Evolutionary conservation across 2,797 vertebrate species (phyloP).

Genomic region (Triplophysa yarkandensis): DNA sequence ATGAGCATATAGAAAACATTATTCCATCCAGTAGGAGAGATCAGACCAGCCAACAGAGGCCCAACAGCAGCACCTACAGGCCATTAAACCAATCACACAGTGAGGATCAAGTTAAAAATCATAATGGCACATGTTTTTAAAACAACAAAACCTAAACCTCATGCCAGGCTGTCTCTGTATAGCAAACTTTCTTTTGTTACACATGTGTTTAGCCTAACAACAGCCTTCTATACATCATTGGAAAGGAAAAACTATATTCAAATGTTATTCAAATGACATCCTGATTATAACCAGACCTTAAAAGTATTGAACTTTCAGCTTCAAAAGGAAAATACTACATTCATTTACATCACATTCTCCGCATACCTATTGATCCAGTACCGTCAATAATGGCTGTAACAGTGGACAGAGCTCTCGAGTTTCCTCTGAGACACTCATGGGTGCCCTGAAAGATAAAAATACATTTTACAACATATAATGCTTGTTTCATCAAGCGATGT

Average conservation of each 20-base stretch:
- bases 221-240: not conserved
- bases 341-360: not conserved
- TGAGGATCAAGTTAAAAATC: not conserved
- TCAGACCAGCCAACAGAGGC: constrained; percentile 89
- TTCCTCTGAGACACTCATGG: constrained; percentile 90
- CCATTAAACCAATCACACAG: constrained; percentile 18
- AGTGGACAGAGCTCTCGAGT: constrained; percentile 90
- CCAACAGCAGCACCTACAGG: constrained; percentile 88
- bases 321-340: not conserved
- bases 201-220: not conserved
- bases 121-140: constrained; percentile 19
- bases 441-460: constrained; percentile 82
- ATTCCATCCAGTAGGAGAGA: constrained; percentile 91
- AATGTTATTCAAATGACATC: not conserved
- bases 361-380: constrained; percentile 89
- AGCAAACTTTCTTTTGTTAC: not conserved
- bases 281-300: not conserved
- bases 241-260: not conserved
- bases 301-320: not conserved
- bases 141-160: constrained; percentile 37
- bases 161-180: not conserved
- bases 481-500: not conserved
- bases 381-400: constrained; percentile 97
- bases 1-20: constrained; percentile 99
- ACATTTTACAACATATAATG: not conserved